These are phyloP conservation scores for Chloromyia formosa DNA, from an alignment of 2,888 invertebrate species.

Conservation along the genomic window DNA sequence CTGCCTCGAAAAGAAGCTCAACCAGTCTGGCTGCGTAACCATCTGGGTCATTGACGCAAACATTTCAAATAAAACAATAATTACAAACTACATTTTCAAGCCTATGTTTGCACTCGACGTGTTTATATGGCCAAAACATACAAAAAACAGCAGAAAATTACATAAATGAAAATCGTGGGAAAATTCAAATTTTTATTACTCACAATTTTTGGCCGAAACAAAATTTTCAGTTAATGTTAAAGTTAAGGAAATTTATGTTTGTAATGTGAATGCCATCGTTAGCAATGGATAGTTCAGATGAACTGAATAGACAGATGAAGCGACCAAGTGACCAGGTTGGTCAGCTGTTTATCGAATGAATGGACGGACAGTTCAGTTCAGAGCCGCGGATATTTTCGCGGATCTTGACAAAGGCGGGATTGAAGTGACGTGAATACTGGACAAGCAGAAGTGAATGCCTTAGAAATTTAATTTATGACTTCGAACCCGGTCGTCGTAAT, in stretches of 20 bases:
- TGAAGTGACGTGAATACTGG: not conserved
- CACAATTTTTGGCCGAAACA: not conserved
- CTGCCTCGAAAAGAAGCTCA: not conserved
- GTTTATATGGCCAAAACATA: not conserved
- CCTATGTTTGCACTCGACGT: not conserved
- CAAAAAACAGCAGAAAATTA: not conserved
- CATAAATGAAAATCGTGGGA: slow-evolving; percentile 39
- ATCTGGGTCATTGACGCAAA: not conserved
- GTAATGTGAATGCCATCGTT: slow-evolving; percentile 26
- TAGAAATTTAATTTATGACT: slow-evolving; percentile 44
- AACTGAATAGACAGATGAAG: slow-evolving; percentile 10
- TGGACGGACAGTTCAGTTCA: not conserved
- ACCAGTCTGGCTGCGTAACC: not conserved
- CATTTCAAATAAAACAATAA: not conserved
- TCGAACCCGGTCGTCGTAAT: slow-evolving; percentile 35
- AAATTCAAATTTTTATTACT: slow-evolving; percentile 37
- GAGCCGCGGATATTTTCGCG: not conserved
- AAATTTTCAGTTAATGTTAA: slow-evolving; percentile 31
- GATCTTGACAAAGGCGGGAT: not conserved
- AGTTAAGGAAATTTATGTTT: slow-evolving; percentile 23
- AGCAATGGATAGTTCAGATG: too few species aligned
- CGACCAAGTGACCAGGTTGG: not conserved
- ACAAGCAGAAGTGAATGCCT: slow-evolving; percentile 38
- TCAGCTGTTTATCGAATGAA: not conserved
- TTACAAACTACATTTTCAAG: not conserved